Conservation (phyloP, 1,140 invertebrate genomes). For the Drosophila littoralis region DNA sequence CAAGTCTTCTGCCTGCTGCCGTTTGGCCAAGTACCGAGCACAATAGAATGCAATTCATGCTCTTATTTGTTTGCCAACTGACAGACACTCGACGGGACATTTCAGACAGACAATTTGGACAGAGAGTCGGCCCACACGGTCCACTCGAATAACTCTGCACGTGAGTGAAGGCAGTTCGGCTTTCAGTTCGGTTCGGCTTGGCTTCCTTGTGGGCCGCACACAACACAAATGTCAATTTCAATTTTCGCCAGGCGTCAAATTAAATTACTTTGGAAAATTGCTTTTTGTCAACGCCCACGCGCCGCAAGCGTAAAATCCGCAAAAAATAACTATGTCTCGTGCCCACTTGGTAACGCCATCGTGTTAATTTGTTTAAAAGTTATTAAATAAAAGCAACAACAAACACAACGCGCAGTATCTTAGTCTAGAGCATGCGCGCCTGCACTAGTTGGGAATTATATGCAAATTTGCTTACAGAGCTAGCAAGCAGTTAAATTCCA, state of each 20-base stretch:
- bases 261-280: conserved; percentile 77
- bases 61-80: not conserved
- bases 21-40: conserved; percentile 17
- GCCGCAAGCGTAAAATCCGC: conserved; percentile 7
- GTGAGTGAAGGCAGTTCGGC: not conserved
- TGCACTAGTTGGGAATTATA: conserved; percentile 4
- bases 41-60: conserved; percentile 35
- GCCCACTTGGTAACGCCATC: conserved; percentile 43
- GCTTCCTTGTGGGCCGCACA: conserved; percentile 68
- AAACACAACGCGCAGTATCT: not conserved
- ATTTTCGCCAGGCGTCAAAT: conserved; percentile 64
- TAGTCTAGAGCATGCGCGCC: not conserved
- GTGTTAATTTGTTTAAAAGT: conserved; percentile 63
- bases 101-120: not conserved
- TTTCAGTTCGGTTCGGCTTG: conserved; percentile 22
- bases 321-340: conserved; percentile 27
- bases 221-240: conserved; percentile 68
- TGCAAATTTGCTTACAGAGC: not conserved
- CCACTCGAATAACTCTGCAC: not conserved
- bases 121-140: conserved; percentile 25
- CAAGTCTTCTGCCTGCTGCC: conserved; percentile 65
- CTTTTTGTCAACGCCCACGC: conserved; percentile 63
- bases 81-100: conserved; percentile 10
- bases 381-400: conserved; percentile 11
- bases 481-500: too few species aligned